These are phyloP conservation scores for Montipora capricornis DNA, from an alignment of 64 coral and sea anemone genomes.

Conservation along the genomic window DNA sequence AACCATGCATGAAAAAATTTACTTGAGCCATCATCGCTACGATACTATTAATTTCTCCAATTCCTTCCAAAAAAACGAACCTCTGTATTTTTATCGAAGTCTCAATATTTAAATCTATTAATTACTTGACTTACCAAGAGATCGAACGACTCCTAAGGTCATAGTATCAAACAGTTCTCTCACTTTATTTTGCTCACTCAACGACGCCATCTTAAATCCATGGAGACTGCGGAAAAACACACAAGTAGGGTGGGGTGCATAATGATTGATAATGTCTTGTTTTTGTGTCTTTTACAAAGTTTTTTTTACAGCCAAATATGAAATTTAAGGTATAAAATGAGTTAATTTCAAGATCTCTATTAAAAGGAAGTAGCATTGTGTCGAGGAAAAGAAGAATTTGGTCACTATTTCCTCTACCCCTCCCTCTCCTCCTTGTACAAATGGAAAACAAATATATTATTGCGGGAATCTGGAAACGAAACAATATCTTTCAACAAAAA, in stretches of 20 bases:
- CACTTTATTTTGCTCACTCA: constrained; percentile 73
- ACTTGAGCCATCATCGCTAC: too few species aligned
- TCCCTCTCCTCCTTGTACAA: not conserved
- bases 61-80: not conserved
- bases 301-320: not conserved
- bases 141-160: constrained; percentile 91
- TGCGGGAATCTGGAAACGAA: constrained; percentile 25
- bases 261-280: not conserved
- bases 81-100: not conserved
- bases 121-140: constrained; percentile 70
- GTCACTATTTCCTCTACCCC: not conserved
- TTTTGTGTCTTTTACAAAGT: not conserved
- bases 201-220: constrained; percentile 96
- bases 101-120: not conserved
- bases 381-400: not conserved
- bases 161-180: constrained; percentile 94
- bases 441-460: not conserved
- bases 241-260: not conserved
- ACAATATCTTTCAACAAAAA: constrained; percentile 46
- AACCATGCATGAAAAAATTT: too few species aligned
- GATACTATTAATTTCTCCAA: not conserved
- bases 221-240: not conserved
- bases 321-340: too few species aligned
- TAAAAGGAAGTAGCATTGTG: not conserved
- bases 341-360: not conserved